Percentiles rank a stretch among this genome's conserved stretches.
These are phyloP conservation scores for Idris sp. DNA, from an alignment of 1,140 invertebrate genomes.

Conservation along the genomic window DNA sequence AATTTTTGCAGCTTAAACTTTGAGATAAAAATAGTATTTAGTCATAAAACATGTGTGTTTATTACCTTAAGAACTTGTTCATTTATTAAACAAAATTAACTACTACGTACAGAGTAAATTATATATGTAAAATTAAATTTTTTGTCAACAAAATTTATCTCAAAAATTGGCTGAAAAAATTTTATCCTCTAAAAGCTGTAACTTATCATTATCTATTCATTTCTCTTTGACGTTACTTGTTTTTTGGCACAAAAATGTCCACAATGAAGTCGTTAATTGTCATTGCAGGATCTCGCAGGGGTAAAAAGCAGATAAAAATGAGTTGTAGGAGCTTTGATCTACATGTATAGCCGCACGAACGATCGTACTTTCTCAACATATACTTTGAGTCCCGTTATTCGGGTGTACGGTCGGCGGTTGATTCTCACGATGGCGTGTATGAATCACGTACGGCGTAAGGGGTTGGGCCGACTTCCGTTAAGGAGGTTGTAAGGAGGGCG, in stretches of 20 bases:
- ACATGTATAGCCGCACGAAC: constrained; percentile 46
- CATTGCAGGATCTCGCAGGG: constrained; percentile 5
- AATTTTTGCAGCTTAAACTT: no score
- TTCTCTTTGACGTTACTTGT: no score
- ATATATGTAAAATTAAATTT: no score
- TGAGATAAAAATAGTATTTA: no score
- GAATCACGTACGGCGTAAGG: constrained; percentile 63
- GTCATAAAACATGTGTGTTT: no score
- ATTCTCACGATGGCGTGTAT: constrained; percentile 62
- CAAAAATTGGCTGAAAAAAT: no score
- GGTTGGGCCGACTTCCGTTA: constrained; percentile 71
- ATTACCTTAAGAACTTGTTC: no score
- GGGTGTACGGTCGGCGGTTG: constrained; percentile 36
- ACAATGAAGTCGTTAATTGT: constrained; percentile 41
- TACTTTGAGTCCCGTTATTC: constrained; percentile 32
- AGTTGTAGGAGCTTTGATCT: constrained; percentile 29
- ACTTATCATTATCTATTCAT: constrained; percentile 2
- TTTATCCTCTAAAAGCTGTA: not conserved
- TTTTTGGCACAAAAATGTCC: no score
- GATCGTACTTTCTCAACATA: constrained; percentile 52
- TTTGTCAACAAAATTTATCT: no score
- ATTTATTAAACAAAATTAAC: no score
- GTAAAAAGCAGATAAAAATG: constrained; percentile 36
- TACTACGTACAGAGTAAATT: no score
- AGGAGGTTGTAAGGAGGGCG: constrained; percentile 65